Evolutionary conservation across 2,797 vertebrate genomes (phyloP), one percentile per base, ranked within the genome.

Genomic region (Diplodus sargus): DNA sequence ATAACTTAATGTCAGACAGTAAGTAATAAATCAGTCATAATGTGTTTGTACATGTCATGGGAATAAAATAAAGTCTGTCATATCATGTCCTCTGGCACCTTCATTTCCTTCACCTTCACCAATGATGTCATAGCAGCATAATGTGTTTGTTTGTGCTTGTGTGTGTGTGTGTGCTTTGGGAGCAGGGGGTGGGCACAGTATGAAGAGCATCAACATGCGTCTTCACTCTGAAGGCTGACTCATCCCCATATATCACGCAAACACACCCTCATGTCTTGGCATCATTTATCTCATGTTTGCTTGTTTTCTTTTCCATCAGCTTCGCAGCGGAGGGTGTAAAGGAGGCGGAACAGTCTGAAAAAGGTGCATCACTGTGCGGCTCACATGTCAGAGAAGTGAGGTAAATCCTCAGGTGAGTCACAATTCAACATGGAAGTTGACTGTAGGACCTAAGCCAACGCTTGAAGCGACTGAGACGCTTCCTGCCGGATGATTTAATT

Each of bases 321-420:
- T 81, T 64, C 78, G 80, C 90, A 76, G 91, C 49, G 11, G 82
- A 81, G 80, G 76, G 83, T 87, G 86, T 94, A 76, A 53, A 76
- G 76, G 87, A 81, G 91, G 90, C 43, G 76, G 80, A 61, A 15
- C 74, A 1, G 82, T 84, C 86, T 82, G 85, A 84, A 81, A 62
- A 67, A 81, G 81, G 84, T 81, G 81, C 79, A 69, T 92, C 85
- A 85, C 79, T 77, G 74, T 88, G 74, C 84, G 82, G 54, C 76
- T 82, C 71, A 57, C 81, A 85, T 86, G 89, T 84, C 65, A 61
- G 70, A 82, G 56, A 76, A 76, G 66, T 90, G 85, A 92, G 78
- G 78, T 87, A 79, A 89, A 88, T 74, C 70, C 78, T 86, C 16
- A 70, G 75, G 78, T 93, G 89, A 93, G 84, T 93, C 92, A 91